Conservation (phyloP, 2,888 invertebrate genomes). For the Drosophila rellima region DNA sequence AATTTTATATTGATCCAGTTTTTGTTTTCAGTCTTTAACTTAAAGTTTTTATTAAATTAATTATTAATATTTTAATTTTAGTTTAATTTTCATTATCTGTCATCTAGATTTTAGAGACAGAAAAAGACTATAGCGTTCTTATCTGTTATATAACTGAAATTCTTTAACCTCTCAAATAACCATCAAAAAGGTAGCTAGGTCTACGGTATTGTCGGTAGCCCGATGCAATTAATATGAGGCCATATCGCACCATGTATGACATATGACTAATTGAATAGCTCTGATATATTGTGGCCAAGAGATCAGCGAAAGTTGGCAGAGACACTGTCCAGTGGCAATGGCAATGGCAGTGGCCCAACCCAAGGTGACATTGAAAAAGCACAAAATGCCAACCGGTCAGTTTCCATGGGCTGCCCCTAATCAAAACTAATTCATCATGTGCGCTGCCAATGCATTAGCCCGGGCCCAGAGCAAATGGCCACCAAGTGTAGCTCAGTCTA, state of each 20-base stretch:
- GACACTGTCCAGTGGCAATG: constrained; percentile 1
- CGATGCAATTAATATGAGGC: constrained; percentile 70
- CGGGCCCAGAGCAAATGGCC: constrained; percentile 21
- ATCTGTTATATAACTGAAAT: not conserved
- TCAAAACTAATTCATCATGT: constrained; percentile 80
- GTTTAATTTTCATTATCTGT: no score
- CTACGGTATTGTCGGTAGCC: constrained; percentile 37
- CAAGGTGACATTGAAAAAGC: constrained; percentile 53
- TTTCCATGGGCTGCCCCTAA: constrained; percentile 52
- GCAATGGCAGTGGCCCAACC: constrained; percentile 2
- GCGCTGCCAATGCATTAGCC: constrained; percentile 79
- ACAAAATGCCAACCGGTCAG: constrained; percentile 31
- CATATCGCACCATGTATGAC: constrained; percentile 74
- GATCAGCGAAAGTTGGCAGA: constrained; percentile 76
- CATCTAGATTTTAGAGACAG: no score
- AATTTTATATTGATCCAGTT: not conserved
- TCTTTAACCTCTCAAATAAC: not conserved
- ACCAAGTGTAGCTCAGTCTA: constrained; percentile 15
- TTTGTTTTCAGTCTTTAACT: no score
- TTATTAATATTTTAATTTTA: no score
- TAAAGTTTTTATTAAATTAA: no score
- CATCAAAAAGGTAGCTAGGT: not conserved
- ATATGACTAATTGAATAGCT: constrained; percentile 82
- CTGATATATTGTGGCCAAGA: constrained; percentile 69
- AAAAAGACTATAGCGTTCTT: no score